Evolutionary conservation across 2,797 vertebrate species (phyloP), one percentile per base, ranked within the genome.

Genomic region (Cyprinella venusta): DNA sequence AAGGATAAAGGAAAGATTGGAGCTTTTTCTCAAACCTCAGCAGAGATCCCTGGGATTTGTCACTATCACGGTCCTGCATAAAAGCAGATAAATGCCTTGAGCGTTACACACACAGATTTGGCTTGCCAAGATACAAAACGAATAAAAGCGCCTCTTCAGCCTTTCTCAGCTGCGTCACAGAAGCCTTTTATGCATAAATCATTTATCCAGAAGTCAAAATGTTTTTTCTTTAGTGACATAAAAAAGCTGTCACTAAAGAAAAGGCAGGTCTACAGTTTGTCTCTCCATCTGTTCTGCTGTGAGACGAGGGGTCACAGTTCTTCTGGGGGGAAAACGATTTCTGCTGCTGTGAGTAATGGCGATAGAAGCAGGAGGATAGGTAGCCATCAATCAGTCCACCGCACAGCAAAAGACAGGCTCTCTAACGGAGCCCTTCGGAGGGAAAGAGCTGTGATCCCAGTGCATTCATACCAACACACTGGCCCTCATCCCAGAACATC

Each of bases 311-410:
- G 87, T 83, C 80, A 42, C 77, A 87, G 56, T 85, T 88, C 80
- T 87, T 81, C 79, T 86, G 69, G 88, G 88, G 78, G 75, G 80
- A 90, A 88, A 91, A 88, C 81, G 63, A 90, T 91, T 90, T 89
- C 89, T 88, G 85, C 89, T 74, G 38, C 71, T 74, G 83, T 82
- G 72, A 82, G 72, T 76, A 69, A 82, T 84, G 69, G 61, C 72
- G 36, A 65, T 76, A 52, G 63, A 79, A 50, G 42, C 24, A 63
- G 2, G 30, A 61, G 61, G 61, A 74, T 59, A 54, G 45, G 38
- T 59, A 80, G 63, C 83, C 78, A 85, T 85, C 83, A 76, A 85
- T 85, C 83, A 80, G 61, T 54, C 70, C 45, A 56, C 76, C 16
- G 19, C 76, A 84, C 30, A n/a, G 70, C 50, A 76, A 79, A 24